Base-by-base conservation (phyloP, 2,113 vertebrate species). In the Eleginops maclovinus region DNA sequence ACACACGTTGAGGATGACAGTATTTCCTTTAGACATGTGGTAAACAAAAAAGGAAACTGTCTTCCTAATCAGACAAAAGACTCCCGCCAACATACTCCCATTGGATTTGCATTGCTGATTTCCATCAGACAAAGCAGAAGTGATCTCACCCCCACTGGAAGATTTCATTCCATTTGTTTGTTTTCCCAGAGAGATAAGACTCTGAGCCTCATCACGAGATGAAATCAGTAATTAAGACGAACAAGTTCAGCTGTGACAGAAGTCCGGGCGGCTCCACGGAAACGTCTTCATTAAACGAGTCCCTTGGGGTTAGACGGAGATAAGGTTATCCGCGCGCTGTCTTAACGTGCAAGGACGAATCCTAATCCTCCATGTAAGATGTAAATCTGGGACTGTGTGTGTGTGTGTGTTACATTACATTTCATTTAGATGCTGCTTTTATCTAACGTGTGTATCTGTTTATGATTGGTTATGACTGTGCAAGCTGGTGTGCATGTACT, bases 211-310 rank as follows among this genome's bases (percentile, higher is more conserved):
- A 53, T 73, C 72, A 16, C 12, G 4, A 51, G 56, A 72, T 73
- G 50, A 75, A 77, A 83, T 82, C 84, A 65, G 74, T 83, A 50
- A 82, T 79, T 76, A 83, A 76, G 61, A 83, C 28, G 59, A 61
- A 12, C 47, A 53, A 60, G 54, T 80, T 74, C 9, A 31, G 36
- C 59, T 19, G 46, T 71, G 76, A 83, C 56, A 7, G 64, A 83
- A 72, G 73, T 80, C 84, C 63, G 21, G 62, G 58, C 71, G 2
- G 40, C 44, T 19, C 8, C 55, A 19, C 19, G 13, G 69, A 49
- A 17, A 49, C 36, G n/a, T 81, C 76, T 80, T 68, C 15, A 77
- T 58, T 3, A 86, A 72, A 84, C 16, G 36, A 73, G 26, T 77
- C 71, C 68, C 53, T 70, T 47, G 75, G 69, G 84, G 43, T 21